phyloP scores from a whole-genome alignment of 2,888 invertebrate genomes.

The Andrena fulva region DNA sequence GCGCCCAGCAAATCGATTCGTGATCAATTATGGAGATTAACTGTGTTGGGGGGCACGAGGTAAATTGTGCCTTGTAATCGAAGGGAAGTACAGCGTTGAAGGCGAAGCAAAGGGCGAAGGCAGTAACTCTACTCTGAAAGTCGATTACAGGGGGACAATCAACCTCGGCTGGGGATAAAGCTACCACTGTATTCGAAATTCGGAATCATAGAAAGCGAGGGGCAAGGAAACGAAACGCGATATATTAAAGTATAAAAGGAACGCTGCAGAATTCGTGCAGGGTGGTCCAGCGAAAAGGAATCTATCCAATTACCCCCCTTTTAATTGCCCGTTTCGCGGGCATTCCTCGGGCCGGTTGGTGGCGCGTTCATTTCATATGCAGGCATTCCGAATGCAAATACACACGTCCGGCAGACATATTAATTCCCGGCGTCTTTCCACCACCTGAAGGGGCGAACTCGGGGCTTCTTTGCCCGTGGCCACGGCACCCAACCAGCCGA shows the following conservation, averaged over 20 bases:
- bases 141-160: neutral
- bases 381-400: slow-evolving; percentile 44
- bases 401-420: slow-evolving; percentile 50
- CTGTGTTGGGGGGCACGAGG: neutral
- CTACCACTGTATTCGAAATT: too few species aligned
- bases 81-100: neutral
- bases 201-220: too few species aligned
- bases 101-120: neutral
- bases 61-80: neutral
- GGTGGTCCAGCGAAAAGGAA: slow-evolving; percentile 40
- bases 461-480: slow-evolving; percentile 21
- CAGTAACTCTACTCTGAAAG: neutral
- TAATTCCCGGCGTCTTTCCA: slow-evolving; percentile 55
- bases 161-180: too few species aligned
- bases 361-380: slow-evolving; percentile 45
- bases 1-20: neutral
- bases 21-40: slow-evolving; percentile 2
- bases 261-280: neutral
- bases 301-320: slow-evolving; percentile 55
- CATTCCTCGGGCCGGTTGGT: slow-evolving; percentile 21
- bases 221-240: neutral
- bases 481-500: slow-evolving; percentile 10
- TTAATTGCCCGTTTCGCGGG: slow-evolving; percentile 55
- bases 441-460: slow-evolving; percentile 34
- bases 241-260: neutral